Evolutionary conservation across 2,797 vertebrate species (phyloP).

Genomic region (Coreius guichenoti): DNA sequence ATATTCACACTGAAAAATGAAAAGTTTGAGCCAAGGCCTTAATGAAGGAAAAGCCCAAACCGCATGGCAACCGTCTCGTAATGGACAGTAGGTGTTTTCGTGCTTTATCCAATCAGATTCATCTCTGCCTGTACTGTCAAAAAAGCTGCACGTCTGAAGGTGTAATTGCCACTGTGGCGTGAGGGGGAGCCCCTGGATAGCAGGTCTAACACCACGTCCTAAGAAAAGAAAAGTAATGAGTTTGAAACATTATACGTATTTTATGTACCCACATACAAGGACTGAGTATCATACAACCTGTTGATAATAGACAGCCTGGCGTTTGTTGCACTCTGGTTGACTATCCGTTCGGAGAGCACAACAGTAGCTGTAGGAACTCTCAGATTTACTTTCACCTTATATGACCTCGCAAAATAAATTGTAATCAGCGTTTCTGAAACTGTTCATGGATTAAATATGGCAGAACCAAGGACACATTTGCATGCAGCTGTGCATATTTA

Average conservation of each 20-base stretch:
- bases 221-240: constrained; percentile 17
- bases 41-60: constrained; percentile 52
- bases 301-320: constrained; percentile 40
- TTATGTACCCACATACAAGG: background rate
- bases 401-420: constrained; percentile 1
- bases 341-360: background rate
- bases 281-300: constrained; percentile 34
- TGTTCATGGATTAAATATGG: background rate
- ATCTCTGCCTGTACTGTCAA: constrained; percentile 34
- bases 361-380: background rate
- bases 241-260: constrained; percentile 7
- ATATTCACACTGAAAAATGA: constrained; percentile 6
- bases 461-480: background rate
- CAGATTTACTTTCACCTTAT: constrained; percentile 28
- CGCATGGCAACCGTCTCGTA: constrained; percentile 54
- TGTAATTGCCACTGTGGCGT: constrained; percentile 50
- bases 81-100: constrained; percentile 51
- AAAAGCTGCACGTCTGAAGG: constrained; percentile 27
- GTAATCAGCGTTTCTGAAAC: background rate
- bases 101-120: constrained; percentile 54
- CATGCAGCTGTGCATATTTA: background rate
- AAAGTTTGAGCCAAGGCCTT: background rate
- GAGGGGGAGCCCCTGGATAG: constrained; percentile 49
- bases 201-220: constrained; percentile 23
- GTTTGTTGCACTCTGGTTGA: constrained; percentile 16